A percentile compares a stretch with the other conserved stretches of the same genome.
These are phyloP conservation scores for Bothrops jararaca DNA, from an alignment of 2,113 vertebrate species.

Conservation along the genomic window DNA sequence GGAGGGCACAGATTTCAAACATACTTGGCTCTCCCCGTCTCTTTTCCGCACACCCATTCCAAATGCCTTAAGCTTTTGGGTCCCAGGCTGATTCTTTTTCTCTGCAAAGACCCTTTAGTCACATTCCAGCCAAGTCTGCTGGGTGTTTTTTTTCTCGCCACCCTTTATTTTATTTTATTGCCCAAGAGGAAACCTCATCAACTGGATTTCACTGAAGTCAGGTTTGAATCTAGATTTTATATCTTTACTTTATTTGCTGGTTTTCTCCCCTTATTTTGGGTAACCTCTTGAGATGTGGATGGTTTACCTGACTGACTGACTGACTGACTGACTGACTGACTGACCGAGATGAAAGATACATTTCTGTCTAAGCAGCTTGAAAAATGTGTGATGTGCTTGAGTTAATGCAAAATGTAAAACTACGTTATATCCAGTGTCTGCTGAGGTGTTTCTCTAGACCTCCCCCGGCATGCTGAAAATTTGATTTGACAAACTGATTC, in stretches of 20 bases:
- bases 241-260: slow-evolving; percentile 12
- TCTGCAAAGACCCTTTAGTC: slow-evolving; percentile 21
- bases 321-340: not conserved
- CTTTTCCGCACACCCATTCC: slow-evolving; percentile 22
- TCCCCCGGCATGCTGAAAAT: not conserved
- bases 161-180: slow-evolving; percentile 4
- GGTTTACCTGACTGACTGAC: slow-evolving; percentile 10
- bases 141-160: no score
- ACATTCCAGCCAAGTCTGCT: slow-evolving; percentile 8
- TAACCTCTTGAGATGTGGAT: slow-evolving; percentile 17
- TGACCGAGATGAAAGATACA: not conserved
- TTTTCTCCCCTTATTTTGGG: not conserved
- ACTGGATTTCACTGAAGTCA: slow-evolving; percentile 57
- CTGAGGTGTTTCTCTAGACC: not conserved
- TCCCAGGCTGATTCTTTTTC: slow-evolving; percentile 18
- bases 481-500: not conserved
- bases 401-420: not conserved
- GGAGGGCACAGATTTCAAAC: slow-evolving; percentile 66
- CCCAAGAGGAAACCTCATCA: slow-evolving; percentile 42
- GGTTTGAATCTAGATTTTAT: slow-evolving; percentile 52
- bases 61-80: slow-evolving; percentile 35
- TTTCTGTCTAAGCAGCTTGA: not conserved
- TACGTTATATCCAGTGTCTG: not conserved
- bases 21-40: slow-evolving; percentile 41
- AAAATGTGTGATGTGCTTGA: not conserved